Conservation (phyloP, 2,888 invertebrate species). For the Ormyrus nitidulus region DNA sequence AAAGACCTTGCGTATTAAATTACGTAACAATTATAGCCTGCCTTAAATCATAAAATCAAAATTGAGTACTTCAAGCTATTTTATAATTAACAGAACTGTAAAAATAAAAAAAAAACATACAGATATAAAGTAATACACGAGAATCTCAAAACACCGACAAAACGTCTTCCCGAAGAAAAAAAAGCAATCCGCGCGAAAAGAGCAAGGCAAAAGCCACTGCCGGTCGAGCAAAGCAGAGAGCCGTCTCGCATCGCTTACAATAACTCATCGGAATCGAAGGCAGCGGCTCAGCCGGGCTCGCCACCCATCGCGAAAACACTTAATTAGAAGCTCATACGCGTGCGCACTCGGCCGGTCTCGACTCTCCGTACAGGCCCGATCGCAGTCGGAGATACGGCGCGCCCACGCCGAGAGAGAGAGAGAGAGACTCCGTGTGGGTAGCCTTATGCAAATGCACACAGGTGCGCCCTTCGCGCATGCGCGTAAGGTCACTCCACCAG, state of each 20-base stretch:
- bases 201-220: too few species aligned
- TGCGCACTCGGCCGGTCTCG: slow-evolving; percentile 45
- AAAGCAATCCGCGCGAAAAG: too few species aligned
- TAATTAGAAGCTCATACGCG: slow-evolving; percentile 62
- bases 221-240: not conserved
- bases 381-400: slow-evolving; percentile 29
- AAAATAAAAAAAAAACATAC: too few species aligned
- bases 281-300: slow-evolving; percentile 41
- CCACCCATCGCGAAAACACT: slow-evolving; percentile 65
- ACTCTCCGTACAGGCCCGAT: slow-evolving; percentile 31
- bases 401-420: slow-evolving; percentile 54
- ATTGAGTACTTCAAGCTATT: too few species aligned
- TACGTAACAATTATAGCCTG: too few species aligned
- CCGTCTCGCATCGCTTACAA: not conserved
- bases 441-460: slow-evolving; percentile 57
- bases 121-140: too few species aligned
- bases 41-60: too few species aligned
- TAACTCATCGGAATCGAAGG: not conserved
- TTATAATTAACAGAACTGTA: too few species aligned
- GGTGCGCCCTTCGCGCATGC: slow-evolving; percentile 56
- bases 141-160: too few species aligned
- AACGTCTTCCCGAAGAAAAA: too few species aligned
- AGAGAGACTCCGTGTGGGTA: slow-evolving; percentile 36
- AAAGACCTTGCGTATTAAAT: too few species aligned
- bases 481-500: slow-evolving; percentile 46